A percentile compares a stretch with the other conserved stretches of the same genome.
phyloP scores from a whole-genome alignment of 1,140 invertebrate genomes.

The Melanaphis sacchari region DNA sequence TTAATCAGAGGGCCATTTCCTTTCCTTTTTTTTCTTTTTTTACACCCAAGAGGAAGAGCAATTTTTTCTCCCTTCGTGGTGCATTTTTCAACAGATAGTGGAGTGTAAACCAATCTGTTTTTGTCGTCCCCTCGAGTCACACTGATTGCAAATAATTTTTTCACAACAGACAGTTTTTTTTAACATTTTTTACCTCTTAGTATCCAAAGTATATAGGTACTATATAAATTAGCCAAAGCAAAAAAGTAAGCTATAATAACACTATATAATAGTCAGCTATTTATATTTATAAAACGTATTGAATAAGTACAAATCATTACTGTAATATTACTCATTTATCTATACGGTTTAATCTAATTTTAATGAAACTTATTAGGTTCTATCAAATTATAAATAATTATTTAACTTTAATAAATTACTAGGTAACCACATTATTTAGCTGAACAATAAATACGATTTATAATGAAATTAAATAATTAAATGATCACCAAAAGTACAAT shows the following conservation, averaged over 20 bases:
- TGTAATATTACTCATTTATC: background rate
- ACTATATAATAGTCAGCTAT: background rate
- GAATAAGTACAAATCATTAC: background rate
- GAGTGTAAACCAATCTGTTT: slow-evolving; percentile 35
- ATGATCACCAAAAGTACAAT: background rate
- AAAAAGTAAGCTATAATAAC: background rate
- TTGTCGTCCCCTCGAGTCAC: slow-evolving; percentile 19
- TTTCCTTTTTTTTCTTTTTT: slow-evolving; percentile 37
- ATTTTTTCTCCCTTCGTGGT: slow-evolving; percentile 20
- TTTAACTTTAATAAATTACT: background rate
- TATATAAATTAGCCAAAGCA: background rate
- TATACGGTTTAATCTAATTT: background rate
- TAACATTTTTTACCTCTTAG: background rate
- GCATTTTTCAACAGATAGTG: slow-evolving; percentile 36
- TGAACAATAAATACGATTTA: background rate
- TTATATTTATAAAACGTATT: background rate
- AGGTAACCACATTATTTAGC: background rate
- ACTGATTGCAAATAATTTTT: slow-evolving; percentile 52
- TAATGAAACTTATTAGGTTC: background rate
- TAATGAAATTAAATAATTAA: background rate
- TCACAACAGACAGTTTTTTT: slow-evolving; percentile 26
- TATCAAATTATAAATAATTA: background rate
- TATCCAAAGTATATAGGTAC: background rate
- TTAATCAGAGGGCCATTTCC: slow-evolving; percentile 55
- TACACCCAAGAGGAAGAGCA: background rate